Evolutionary conservation across 2,113 vertebrate species (phyloP).

Genomic region (Shinisaurus crocodilurus): DNA sequence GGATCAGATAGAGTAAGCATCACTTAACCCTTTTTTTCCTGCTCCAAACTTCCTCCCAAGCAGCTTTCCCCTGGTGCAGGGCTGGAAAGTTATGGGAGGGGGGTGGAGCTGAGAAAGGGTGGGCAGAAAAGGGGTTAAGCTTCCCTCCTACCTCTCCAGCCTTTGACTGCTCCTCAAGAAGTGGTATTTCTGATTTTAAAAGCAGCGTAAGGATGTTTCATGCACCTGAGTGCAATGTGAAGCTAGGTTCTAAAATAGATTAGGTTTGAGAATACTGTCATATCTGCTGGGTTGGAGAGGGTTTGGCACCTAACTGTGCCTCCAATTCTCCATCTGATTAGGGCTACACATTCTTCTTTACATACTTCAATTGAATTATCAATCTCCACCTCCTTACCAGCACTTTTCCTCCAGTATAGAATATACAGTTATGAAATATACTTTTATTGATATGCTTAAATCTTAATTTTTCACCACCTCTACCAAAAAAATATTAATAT

Average conservation of each 20-base stretch:
- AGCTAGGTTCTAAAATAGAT: background rate
- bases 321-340: background rate
- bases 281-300: background rate
- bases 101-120: background rate
- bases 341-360: background rate
- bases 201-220: background rate
- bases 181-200: background rate
- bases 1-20: background rate
- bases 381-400: background rate
- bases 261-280: background rate
- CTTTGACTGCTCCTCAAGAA: background rate
- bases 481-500: background rate
- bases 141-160: background rate
- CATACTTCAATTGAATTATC: background rate
- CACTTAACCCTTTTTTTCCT: background rate
- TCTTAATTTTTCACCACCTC: background rate
- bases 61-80: background rate
- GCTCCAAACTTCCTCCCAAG: slow-evolving; percentile 1
- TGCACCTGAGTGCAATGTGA: background rate
- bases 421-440: too few relatives aligned
- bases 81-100: background rate
- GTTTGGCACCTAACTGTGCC: background rate
- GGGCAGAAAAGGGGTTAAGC: background rate
- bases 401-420: background rate
- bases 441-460: background rate